Conservation (phyloP, 2,113 vertebrate genomes). For the Cygnus buccinator region DNA sequence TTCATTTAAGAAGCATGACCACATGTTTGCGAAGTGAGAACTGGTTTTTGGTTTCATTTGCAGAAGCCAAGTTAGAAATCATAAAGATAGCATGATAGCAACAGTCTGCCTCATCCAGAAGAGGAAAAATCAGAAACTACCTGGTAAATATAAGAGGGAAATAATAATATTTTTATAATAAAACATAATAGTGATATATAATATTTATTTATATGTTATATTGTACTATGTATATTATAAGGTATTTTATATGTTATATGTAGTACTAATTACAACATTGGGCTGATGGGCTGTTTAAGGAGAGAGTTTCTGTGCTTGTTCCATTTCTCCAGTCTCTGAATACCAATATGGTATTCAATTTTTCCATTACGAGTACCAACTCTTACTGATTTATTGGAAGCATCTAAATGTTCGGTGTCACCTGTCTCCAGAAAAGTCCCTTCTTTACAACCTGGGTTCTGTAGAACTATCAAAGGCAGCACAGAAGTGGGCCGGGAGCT, state of each 20-base stretch:
- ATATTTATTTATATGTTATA: not conserved
- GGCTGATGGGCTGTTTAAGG: not conserved
- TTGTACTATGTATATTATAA: not conserved
- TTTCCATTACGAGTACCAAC: not conserved
- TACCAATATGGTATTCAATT: not conserved
- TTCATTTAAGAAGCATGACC: constrained; percentile 63
- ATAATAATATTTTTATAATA: not conserved
- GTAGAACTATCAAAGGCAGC: not conserved
- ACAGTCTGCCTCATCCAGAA: not conserved
- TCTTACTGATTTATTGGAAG: not conserved
- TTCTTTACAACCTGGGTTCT: not conserved
- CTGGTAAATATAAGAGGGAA: not conserved
- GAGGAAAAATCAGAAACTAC: not conserved
- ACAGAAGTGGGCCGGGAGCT: not conserved
- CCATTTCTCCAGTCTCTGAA: not conserved
- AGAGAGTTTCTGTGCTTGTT: not conserved
- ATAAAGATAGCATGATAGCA: constrained; percentile 1
- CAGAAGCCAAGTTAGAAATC: constrained; percentile 49
- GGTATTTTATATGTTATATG: not conserved
- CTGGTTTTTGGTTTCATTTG: constrained; percentile 60
- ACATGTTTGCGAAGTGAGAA: constrained; percentile 51
- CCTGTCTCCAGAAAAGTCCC: not conserved
- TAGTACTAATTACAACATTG: not conserved
- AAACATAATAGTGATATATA: not conserved
- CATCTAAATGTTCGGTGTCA: not conserved